Evolutionary conservation across 2,797 vertebrate genomes (phyloP).

Genomic region (Neosalanx taihuensis): DNA sequence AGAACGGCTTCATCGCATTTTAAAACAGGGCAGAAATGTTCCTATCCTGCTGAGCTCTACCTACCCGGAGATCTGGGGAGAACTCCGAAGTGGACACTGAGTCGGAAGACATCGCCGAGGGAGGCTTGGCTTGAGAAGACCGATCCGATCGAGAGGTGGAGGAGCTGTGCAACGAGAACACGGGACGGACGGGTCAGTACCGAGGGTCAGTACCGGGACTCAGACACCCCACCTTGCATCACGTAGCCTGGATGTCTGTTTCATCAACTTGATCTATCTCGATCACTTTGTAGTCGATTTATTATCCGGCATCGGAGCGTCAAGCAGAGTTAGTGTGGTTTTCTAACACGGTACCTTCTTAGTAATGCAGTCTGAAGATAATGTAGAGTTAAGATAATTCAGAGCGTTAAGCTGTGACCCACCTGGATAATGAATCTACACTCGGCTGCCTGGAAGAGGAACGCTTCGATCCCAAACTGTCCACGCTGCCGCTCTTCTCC

Average conservation of each 20-base stretch:
- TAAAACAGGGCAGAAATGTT: neutral
- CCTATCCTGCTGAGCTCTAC: constrained; percentile 45
- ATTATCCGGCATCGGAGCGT: neutral
- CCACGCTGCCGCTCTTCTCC: constrained; percentile 73
- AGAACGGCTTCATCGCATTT: neutral
- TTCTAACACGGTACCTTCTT: neutral
- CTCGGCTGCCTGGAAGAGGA: constrained; percentile 74
- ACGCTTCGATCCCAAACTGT: constrained; percentile 73
- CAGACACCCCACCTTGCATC: neutral
- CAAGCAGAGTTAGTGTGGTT: neutral
- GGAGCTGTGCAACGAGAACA: constrained; percentile 67
- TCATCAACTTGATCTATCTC: no score
- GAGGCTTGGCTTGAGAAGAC: constrained; percentile 78
- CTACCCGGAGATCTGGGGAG: constrained; percentile 86
- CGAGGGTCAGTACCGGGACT: neutral
- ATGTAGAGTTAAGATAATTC: neutral
- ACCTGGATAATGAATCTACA: constrained; percentile 78
- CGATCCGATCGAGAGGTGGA: constrained; percentile 90
- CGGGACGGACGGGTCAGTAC: constrained; percentile 7
- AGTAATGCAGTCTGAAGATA: neutral
- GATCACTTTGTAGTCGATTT: neutral
- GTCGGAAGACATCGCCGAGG: constrained; percentile 80
- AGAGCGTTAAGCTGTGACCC: constrained; percentile 1
- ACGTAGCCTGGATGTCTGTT: neutral
- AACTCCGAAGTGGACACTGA: constrained; percentile 83